Evolutionary conservation across 30 jellyfish, hydroid and myxozoan species (phyloP).

Genomic region (Aurelia sp.): DNA sequence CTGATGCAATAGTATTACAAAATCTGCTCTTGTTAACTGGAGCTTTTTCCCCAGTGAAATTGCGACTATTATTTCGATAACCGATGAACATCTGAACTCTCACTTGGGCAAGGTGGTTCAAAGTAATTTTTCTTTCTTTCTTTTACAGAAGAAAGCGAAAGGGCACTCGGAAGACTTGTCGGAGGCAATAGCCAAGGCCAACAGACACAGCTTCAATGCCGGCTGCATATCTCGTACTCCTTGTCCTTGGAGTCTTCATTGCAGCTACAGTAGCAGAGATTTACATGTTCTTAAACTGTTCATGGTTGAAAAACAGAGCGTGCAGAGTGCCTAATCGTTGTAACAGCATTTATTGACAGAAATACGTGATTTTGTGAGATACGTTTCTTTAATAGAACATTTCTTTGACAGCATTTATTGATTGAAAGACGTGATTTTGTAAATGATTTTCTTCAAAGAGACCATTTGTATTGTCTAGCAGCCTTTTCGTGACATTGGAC

Average conservation of each 20-base stretch:
- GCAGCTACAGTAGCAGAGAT: slow-evolving; percentile 82
- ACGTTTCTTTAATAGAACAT: too few species aligned
- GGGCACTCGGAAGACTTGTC: not conserved
- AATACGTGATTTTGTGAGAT: too few species aligned
- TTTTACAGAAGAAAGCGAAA: not conserved
- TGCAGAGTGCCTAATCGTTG: slow-evolving; percentile 86
- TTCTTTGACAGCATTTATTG: slow-evolving; percentile 45
- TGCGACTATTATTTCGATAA: too few species aligned
- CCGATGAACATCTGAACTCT: too few species aligned
- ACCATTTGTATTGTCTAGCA: too few species aligned
- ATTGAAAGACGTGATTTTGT: not conserved
- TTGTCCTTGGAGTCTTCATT: slow-evolving; percentile 68
- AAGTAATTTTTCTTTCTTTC: not conserved
- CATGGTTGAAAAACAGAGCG: slow-evolving; percentile 77
- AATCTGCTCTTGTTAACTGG: too few species aligned
- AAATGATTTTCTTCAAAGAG: too few species aligned
- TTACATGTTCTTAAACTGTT: slow-evolving; percentile 73
- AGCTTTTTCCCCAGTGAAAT: too few species aligned
- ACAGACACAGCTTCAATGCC: slow-evolving; percentile 44
- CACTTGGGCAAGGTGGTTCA: too few species aligned
- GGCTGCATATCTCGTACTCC: slow-evolving; percentile 76
- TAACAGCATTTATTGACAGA: slow-evolving; percentile 48
- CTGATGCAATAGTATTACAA: too few species aligned
- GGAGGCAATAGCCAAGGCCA: not conserved
- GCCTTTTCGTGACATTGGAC: too few species aligned